Percentiles rank a stretch among this genome's conserved stretches.
phyloP scores from a whole-genome alignment of 2,888 invertebrate species.

The Clepsis dumicolana region DNA sequence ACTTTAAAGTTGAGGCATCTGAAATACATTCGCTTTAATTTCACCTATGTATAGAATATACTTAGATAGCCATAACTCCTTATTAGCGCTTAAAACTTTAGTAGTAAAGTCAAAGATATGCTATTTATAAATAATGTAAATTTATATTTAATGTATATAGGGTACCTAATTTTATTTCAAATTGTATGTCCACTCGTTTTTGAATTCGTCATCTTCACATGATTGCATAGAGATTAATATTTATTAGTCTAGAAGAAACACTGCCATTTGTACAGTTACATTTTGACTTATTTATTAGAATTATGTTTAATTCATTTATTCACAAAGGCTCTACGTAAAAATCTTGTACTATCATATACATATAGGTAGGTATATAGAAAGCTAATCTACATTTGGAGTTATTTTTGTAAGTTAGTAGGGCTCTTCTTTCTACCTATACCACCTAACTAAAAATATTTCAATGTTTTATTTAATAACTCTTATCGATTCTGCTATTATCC shows the following conservation, averaged over 20 bases:
- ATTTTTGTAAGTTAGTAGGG: background rate
- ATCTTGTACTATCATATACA: background rate
- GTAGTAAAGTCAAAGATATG: conserved; percentile 23
- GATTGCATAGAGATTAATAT: conserved; percentile 12
- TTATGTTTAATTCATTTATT: conserved; percentile 16
- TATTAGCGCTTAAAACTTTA: conserved; percentile 13
- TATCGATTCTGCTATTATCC: too few relatives aligned
- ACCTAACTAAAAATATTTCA: background rate
- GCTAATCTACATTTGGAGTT: background rate
- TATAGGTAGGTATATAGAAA: background rate
- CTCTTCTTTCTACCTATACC: background rate
- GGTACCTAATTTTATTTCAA: conserved; percentile 11
- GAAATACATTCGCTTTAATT: background rate
- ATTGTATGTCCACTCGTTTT: conserved; percentile 7
- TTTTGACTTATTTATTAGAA: conserved; percentile 41
- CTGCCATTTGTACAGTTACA: conserved; percentile 63
- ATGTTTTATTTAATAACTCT: background rate
- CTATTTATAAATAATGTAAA: conserved; percentile 15
- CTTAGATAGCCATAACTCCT: background rate
- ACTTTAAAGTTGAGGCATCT: background rate
- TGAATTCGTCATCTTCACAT: background rate
- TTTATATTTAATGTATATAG: conserved; percentile 9
- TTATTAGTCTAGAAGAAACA: conserved; percentile 44
- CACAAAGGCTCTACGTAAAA: background rate
- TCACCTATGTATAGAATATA: background rate